Conservation (phyloP, 1,140 invertebrate genomes). For the Mycetomoellerius zeteki region DNA sequence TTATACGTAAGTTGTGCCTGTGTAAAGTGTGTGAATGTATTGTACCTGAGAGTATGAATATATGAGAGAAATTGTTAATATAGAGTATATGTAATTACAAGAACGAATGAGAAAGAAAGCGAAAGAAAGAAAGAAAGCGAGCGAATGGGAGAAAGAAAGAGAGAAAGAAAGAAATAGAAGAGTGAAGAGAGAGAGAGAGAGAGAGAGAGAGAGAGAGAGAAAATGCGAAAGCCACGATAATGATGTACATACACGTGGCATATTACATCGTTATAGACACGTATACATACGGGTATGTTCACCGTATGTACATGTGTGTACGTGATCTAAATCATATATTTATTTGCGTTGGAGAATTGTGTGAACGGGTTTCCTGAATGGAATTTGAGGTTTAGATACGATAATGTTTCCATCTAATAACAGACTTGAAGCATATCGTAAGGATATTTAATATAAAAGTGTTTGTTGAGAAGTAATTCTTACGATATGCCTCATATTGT, state of each 20-base stretch:
- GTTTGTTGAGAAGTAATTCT: constrained; percentile 52
- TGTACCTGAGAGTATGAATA: constrained; percentile 28
- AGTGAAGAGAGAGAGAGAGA: background rate
- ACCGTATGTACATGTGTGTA: constrained; percentile 26
- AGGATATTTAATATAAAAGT: constrained; percentile 6
- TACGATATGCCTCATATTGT: constrained; percentile 30
- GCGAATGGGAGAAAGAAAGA: background rate
- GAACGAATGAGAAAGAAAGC: background rate
- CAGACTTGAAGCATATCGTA: constrained; percentile 19
- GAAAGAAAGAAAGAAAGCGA: background rate
- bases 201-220: too few relatives aligned
- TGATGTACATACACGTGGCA: constrained; percentile 77
- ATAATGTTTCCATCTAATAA: constrained; percentile 59
- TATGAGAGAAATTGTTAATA: constrained; percentile 23
- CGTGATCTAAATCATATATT: constrained; percentile 75
- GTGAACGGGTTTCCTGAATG: constrained; percentile 47
- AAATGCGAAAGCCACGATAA: constrained; percentile 28
- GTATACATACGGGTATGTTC: constrained; percentile 23
- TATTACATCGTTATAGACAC: constrained; percentile 70
- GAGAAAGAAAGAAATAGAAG: background rate
- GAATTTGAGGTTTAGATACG: constrained; percentile 63
- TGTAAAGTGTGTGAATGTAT: constrained; percentile 41
- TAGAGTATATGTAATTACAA: constrained; percentile 4
- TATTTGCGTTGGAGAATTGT: constrained; percentile 75
- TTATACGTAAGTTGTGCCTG: constrained; percentile 80